These are phyloP conservation scores for Speoplatyrhinus poulsoni DNA, from an alignment of 2,113 vertebrate species.

Conservation along the genomic window DNA sequence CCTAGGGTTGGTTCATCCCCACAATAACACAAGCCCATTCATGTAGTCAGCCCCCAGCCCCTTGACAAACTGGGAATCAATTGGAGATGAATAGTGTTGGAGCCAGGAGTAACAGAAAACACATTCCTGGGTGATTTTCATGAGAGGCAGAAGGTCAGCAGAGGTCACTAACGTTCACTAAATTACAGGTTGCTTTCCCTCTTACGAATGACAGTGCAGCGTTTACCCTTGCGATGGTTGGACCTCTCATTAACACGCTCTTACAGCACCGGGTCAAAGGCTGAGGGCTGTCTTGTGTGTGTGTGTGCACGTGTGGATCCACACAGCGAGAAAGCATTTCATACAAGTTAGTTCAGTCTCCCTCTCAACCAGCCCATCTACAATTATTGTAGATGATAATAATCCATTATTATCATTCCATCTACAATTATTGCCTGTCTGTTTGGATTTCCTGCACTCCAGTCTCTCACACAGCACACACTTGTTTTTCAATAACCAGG, in stretches of 20 bases:
- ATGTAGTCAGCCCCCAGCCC: conserved; percentile 45
- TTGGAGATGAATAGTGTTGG: conserved; percentile 36
- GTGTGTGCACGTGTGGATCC: conserved; percentile 7
- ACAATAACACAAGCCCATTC: conserved; percentile 42
- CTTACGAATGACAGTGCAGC: conserved; percentile 26
- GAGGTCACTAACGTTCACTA: conserved; percentile 43
- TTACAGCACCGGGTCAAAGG: conserved; percentile 30
- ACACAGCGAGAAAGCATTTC: conserved; percentile 8
- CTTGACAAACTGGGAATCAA: conserved; percentile 50
- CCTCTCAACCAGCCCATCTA: neutral
- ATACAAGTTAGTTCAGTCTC: conserved; percentile 5
- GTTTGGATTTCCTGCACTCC: neutral
- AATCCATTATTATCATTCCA: neutral
- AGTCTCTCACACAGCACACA: neutral
- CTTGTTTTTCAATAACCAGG: neutral
- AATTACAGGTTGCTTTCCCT: conserved; percentile 12
- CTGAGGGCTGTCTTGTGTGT: conserved; percentile 2
- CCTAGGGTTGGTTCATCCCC: conserved; percentile 15
- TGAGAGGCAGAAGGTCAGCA: conserved; percentile 41
- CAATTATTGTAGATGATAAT: neutral
- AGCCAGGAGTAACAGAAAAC: conserved; percentile 31
- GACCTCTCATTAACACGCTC: conserved; percentile 46
- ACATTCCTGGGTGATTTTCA: conserved; percentile 27
- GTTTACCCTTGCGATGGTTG: conserved; percentile 27
- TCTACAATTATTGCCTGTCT: neutral